Evolutionary conservation across 64 coral and sea anemone species (phyloP).

Genomic region (Porites australiensis): DNA sequence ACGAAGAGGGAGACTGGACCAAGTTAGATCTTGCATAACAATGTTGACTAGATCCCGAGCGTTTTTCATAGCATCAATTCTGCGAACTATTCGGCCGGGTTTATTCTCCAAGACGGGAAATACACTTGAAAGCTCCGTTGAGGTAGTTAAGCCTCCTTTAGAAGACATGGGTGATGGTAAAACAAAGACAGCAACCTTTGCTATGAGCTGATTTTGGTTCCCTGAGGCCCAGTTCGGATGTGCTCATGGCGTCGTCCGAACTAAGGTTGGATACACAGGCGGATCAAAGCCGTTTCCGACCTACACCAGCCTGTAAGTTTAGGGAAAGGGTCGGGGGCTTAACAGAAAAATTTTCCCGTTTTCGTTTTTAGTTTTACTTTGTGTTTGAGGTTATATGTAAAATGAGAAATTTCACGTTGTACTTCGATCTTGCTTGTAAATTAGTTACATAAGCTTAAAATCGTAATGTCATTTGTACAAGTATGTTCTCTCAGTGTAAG

Average conservation of each 20-base stretch:
- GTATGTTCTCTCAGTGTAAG: no score
- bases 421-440: no score
- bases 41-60: neutral
- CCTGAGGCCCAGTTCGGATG: slow-evolving; percentile 98
- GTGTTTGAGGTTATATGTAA: neutral
- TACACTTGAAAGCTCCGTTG: slow-evolving; percentile 21
- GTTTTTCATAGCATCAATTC: neutral
- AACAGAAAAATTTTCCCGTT: neutral
- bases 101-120: slow-evolving; percentile 62
- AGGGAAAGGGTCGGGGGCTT: neutral
- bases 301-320: slow-evolving; percentile 95
- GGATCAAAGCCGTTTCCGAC: slow-evolving; percentile 88
- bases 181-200: slow-evolving; percentile 90
- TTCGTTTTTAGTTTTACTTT: neutral
- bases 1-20: neutral
- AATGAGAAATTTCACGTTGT: neutral
- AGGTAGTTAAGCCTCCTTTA: slow-evolving; percentile 12
- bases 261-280: slow-evolving; percentile 93
- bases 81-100: slow-evolving; percentile 31
- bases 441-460: neutral
- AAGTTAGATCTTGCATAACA: neutral
- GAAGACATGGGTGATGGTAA: slow-evolving; percentile 50
- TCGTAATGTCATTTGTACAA: no score
- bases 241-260: slow-evolving; percentile 89
- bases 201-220: slow-evolving; percentile 99